Base-by-base conservation (phyloP, 92 coral and sea anemone species). In the Galaxea fascicularis region DNA sequence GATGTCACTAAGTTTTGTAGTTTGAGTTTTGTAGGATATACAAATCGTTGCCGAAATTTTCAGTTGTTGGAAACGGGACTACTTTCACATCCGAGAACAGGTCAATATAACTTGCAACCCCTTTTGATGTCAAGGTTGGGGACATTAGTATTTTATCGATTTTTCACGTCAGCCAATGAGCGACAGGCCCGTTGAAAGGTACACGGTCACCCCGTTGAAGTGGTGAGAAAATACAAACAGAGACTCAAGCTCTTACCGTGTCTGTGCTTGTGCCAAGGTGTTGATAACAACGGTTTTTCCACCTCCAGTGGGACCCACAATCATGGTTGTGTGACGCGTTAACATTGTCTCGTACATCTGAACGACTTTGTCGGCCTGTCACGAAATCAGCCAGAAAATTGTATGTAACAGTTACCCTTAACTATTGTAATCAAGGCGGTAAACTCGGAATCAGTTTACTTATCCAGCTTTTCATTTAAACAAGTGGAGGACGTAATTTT, bases 231-330 rank as follows among this genome's bases (percentile, higher is more conserved):
- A 14, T 21, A 22, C 4, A 22, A 47, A 20, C 51, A 41, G 0
- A 14, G 45, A 30, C 30, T 4, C 4, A 26, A 25, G 17, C 31
- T 71, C 95, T 68, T 82, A 96, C 99, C 99, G 96, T 68, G 99
- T 94, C 86, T 96, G 99, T 77, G 99, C 99, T 89, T 94, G 96
- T 45, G 99, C 98, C 18, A 96, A 93, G 16, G 99, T 94, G 64
- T 96, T 94, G 87, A 96, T 96, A 29, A 96, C 99, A 58, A 96
- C 99, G 25, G 98, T 94, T 84, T 96, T 96, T 46, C 99, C 99
- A 46, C 99, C 99, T 20, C 99, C 99, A n/a, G 99, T 96, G 31
- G 99, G 99, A 80, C 99, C 99, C 76, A 96, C 99, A 65, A 96
- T 96, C 99, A 96, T 96, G 8, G 99, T 96, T 68, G 99, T 96